Evolutionary conservation across 2,888 invertebrate genomes (phyloP).

Genomic region (Hydrotaea cyrtoneurina): DNA sequence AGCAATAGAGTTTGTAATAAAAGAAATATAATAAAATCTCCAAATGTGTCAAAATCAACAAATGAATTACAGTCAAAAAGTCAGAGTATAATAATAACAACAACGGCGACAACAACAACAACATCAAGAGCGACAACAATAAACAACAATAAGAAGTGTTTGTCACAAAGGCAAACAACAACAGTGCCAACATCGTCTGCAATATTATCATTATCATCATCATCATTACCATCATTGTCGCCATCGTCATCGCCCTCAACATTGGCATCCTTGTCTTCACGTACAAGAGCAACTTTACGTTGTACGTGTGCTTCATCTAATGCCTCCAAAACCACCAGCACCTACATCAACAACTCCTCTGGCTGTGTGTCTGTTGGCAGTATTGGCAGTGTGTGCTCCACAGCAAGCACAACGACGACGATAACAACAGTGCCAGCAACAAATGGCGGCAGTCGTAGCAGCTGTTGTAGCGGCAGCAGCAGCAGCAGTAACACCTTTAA

Average conservation of each 20-base stretch:
- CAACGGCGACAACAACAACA: slow-evolving; percentile 37
- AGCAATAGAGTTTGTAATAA: slow-evolving; percentile 10
- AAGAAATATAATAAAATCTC: slow-evolving; percentile 53
- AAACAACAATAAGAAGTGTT: slow-evolving; percentile 50
- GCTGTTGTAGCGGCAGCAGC: slow-evolving; percentile 6
- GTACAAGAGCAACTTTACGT: slow-evolving; percentile 43
- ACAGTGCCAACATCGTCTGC: slow-evolving; percentile 1
- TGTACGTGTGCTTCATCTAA: slow-evolving; percentile 49
- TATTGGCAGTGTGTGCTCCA: slow-evolving; percentile 1
- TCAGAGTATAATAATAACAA: slow-evolving; percentile 41
- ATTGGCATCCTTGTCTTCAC: slow-evolving; percentile 8
- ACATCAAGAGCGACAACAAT: slow-evolving; percentile 29
- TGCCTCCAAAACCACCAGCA: slow-evolving; percentile 22
- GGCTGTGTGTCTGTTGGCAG: not conserved
- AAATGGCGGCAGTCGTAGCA: not conserved
- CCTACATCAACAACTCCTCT: slow-evolving; percentile 14
- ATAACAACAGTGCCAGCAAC: not conserved
- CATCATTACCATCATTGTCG: not conserved
- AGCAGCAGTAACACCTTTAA: slow-evolving; percentile 52
- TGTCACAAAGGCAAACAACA: slow-evolving; percentile 48
- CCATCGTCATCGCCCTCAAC: not conserved
- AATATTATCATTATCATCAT: not conserved
- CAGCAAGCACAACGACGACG: slow-evolving; percentile 13
- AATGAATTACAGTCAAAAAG: slow-evolving; percentile 20
- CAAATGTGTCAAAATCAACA: slow-evolving; percentile 52